Base-by-base conservation (phyloP, 2,888 invertebrate species). In the Ptychoptera contaminata region DNA sequence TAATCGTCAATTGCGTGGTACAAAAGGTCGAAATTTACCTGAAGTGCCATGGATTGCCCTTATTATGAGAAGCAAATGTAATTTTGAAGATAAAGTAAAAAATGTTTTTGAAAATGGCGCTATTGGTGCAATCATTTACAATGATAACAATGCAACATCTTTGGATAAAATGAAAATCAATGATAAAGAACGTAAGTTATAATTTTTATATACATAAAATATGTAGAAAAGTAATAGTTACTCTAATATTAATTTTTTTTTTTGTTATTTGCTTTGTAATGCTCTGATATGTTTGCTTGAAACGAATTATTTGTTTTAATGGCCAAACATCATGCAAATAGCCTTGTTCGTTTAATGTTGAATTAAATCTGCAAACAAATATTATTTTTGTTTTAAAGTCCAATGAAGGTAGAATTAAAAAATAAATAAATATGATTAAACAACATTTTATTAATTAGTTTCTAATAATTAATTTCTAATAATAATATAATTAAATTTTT, bases 71-170 rank as follows among this genome's bases (percentile, higher is more conserved):
- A 88, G 88, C 42, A 72, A 71, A 55, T 90, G 90, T 65, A 79
- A 79, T 55, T 87, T 87, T 61, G 82, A 84, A 61, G 74, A 77
- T 51, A 90, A 90, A 70, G 79, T 90, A 52, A 74, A 77, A 55
- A 79, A 84, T 59, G 86, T 85, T 2, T 77, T 74, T 62, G 67
- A 68, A 16, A 74, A 75, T 44, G 81, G 82, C 56, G 90, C 88
- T 8, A 72, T 77, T 0, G 90, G 82, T 0, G 82, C 87, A 31
- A 75, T 90, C 43, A 77, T 90, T 44, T 90, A 86, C 68, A 83
- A 88, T 64, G 79, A 83, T 60, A 68, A 79, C 48, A 77, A 77
- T 48, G 75, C 77, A 43, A 69, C 73, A 30, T 69, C 68, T 47
- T 66, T 84, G 57, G 82, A 84, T 60, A 82, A 81, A 59, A 84